Evolutionary conservation across 2,888 invertebrate genomes (phyloP).

Genomic region (Embidobia sp.): DNA sequence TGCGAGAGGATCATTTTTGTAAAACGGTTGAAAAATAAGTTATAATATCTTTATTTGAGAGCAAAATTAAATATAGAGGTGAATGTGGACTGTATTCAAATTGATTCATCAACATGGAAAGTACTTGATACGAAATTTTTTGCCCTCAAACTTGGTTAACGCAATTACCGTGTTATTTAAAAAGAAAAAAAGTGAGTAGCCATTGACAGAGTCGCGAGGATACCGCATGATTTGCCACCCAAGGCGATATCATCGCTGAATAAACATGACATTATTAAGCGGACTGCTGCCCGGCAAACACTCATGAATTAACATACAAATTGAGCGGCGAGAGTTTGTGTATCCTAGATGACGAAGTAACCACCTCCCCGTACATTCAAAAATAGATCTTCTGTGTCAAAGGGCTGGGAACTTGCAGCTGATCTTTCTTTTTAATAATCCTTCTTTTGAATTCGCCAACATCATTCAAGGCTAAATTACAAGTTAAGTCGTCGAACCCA

Average conservation of each 20-base stretch:
- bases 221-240: conserved; percentile 72
- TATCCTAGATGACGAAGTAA: conserved; percentile 67
- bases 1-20: no score
- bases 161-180: conserved; percentile 48
- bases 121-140: conserved; percentile 4
- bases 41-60: no score
- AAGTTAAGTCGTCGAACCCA: no score
- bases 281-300: conserved; percentile 79
- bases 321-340: conserved; percentile 77
- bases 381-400: conserved; percentile 60
- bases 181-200: conserved; percentile 58
- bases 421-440: no score
- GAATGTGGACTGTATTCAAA: no score
- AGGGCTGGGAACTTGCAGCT: conserved; percentile 43
- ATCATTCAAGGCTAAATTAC: no score
- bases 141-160: conserved; percentile 16
- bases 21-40: no score
- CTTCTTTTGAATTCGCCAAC: no score
- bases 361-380: conserved; percentile 59
- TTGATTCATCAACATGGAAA: conserved; percentile 3
- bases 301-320: conserved; percentile 81
- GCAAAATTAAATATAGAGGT: no score
- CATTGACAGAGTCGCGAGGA: conserved; percentile 70
- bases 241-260: conserved; percentile 81
- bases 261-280: conserved; percentile 82